Percentiles rank a stretch among this genome's conserved stretches.
Conservation (phyloP, 2,888 invertebrate genomes). For the Pasiphila rectangulata region DNA sequence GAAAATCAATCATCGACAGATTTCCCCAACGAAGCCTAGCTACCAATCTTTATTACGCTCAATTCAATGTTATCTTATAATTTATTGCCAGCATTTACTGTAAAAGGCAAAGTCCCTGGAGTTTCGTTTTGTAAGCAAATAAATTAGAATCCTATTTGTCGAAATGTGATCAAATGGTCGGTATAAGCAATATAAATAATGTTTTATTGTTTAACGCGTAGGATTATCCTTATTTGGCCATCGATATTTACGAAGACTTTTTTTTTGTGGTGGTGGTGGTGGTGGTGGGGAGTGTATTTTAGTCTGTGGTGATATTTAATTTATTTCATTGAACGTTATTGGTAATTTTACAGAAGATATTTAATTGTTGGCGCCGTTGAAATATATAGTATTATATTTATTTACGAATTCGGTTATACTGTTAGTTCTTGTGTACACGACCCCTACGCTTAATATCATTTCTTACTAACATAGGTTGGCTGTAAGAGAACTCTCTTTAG, state of each 20-base stretch:
- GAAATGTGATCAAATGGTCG: conserved; percentile 24
- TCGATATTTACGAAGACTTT: not conserved
- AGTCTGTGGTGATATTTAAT: too few relatives aligned
- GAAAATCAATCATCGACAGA: conserved; percentile 24
- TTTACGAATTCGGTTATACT: too few relatives aligned
- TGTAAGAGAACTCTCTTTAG: too few relatives aligned
- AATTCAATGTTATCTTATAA: conserved; percentile 41
- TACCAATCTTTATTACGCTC: conserved; percentile 28
- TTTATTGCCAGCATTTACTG: conserved; percentile 34
- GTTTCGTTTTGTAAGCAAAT: conserved; percentile 33
- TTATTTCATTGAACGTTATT: too few relatives aligned
- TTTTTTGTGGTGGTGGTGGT: not conserved
- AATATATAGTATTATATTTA: too few relatives aligned
- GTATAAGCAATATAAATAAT: conserved; percentile 25
- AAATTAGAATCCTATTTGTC: conserved; percentile 35
- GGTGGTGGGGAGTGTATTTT: too few relatives aligned
- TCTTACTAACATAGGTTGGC: too few relatives aligned
- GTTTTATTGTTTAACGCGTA: conserved; percentile 23
- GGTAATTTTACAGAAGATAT: too few relatives aligned
- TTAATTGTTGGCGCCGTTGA: too few relatives aligned
- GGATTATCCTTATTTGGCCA: conserved; percentile 18
- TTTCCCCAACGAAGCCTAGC: conserved; percentile 23
- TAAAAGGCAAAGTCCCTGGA: conserved; percentile 27
- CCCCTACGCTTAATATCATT: too few relatives aligned
- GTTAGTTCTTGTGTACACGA: too few relatives aligned